phyloP scores from a whole-genome alignment of 2,797 vertebrate species.

The Diglossa cyanea region DNA sequence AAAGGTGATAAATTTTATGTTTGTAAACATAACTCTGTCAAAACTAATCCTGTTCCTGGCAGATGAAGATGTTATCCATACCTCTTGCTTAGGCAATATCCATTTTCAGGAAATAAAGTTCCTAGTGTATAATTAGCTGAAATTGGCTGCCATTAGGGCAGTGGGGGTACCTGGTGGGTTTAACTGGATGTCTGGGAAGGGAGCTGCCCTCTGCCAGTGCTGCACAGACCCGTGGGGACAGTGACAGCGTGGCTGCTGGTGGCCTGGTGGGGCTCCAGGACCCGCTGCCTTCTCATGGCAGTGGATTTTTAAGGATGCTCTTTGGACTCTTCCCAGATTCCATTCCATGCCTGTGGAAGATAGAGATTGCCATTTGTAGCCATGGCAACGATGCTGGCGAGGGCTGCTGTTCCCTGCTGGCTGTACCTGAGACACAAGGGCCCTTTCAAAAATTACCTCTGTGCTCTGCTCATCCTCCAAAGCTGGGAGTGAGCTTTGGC shows the following conservation, averaged over 20 bases:
- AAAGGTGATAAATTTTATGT: conserved; percentile 73
- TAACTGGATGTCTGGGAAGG: not conserved
- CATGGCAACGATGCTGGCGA: not conserved
- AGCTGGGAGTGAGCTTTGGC: not conserved
- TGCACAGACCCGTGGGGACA: accelerated
- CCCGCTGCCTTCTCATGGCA: accelerated
- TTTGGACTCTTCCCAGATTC: not conserved
- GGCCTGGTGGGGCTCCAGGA: not conserved
- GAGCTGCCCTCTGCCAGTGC: not conserved
- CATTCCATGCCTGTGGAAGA: not conserved
- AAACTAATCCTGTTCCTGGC: conserved; percentile 74
- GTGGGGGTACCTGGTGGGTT: not conserved
- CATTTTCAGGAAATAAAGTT: conserved; percentile 79
- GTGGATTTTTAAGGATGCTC: not conserved
- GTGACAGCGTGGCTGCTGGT: not conserved
- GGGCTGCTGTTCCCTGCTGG: not conserved
- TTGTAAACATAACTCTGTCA: conserved; percentile 84
- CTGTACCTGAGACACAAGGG: not conserved
- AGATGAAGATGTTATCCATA: conserved; percentile 79
- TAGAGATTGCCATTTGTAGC: not conserved
- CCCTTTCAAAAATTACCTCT: not conserved
- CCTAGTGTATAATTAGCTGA: conserved; percentile 76
- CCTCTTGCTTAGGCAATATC: conserved; percentile 65
- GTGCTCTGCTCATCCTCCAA: not conserved
- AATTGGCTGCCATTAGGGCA: not conserved